Base-by-base conservation (phyloP, 2,888 invertebrate genomes). In the Acanthococcus lagerstroemiae region DNA sequence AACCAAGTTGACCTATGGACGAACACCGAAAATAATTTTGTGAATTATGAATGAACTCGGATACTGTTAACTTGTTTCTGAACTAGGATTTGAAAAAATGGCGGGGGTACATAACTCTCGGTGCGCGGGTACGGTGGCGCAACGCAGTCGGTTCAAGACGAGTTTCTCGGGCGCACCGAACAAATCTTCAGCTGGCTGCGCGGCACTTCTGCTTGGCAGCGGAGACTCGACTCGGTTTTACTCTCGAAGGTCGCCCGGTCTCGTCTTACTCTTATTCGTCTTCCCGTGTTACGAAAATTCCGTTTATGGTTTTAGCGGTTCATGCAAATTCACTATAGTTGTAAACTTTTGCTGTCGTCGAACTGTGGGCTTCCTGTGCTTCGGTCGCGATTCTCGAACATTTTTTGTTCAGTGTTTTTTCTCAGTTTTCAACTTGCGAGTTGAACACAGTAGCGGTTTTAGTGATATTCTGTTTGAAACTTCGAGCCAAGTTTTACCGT, bases 241-340 rank as follows among this genome's bases (percentile, higher is more conserved):
- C 5, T n/a, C 17, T 37, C 24, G 58, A 58, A 58, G 58, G 58
- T 46, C 58, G 46, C 45, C 58, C 46, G 58, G 58, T 58, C 46
- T 58, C 58, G 37, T 58, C 58, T 44, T 37, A n/a, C 37, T 9
- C n/a, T 37, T 37, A 45, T 46, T 56, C 58, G 45, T 46, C 30
- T 57, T 57, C 19, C 30, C 56, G 55, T 17, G 58, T 58, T 45
- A 45, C 37, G 46, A 58, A 25, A 58, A 46, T 45, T 58, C 58
- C 58, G 46, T 58, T 58, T 46, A 58, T 58, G 58, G 58, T 58
- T 58, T 58, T 58, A 58, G 58, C 37, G 25, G 12, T 3, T 46
- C 45, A 58, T 46, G 58, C 45, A 58, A 58, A 58, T 57, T 57
- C 9, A 37, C 37, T 37, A n/a, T 37, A 9, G 37, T 37, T n/a